phyloP scores from a whole-genome alignment of 2,888 invertebrate species.

The Drosophila monieri region DNA sequence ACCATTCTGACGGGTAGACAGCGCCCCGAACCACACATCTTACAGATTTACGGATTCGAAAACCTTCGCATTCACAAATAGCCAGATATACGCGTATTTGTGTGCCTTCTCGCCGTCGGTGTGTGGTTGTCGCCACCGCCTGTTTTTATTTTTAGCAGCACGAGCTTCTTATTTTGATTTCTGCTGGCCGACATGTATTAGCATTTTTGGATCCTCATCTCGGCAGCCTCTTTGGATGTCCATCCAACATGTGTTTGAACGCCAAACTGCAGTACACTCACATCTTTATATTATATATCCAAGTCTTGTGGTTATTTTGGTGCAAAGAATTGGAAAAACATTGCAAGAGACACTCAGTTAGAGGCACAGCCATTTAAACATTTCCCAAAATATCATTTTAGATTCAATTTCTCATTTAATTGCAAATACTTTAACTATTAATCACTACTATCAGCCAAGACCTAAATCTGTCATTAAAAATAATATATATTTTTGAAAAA shows the following conservation, averaged over 20 bases:
- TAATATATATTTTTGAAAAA: slow-evolving; percentile 4
- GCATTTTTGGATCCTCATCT: slow-evolving; percentile 54
- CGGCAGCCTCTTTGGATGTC: slow-evolving; percentile 18
- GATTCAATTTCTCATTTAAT: background rate
- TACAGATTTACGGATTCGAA: slow-evolving; percentile 20
- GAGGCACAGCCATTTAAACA: slow-evolving; percentile 7
- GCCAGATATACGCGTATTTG: background rate
- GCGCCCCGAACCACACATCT: background rate
- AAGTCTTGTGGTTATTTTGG: slow-evolving; percentile 50
- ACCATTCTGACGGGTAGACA: no score
- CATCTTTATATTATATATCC: no score
- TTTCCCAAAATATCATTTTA: slow-evolving; percentile 1
- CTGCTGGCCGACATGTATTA: slow-evolving; percentile 55
- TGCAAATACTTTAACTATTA: no score
- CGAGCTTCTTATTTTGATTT: slow-evolving; percentile 70
- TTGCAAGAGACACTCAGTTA: slow-evolving; percentile 35
- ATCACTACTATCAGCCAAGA: no score
- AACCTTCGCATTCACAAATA: slow-evolving; percentile 57
- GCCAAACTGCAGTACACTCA: slow-evolving; percentile 42
- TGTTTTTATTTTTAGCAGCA: slow-evolving; percentile 69
- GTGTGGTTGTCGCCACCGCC: slow-evolving; percentile 48
- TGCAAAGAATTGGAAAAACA: slow-evolving; percentile 38
- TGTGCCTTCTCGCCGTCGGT: slow-evolving; percentile 46
- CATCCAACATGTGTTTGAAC: slow-evolving; percentile 76
- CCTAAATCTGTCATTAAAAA: slow-evolving; percentile 11